Percentiles rank a stretch among this genome's conserved stretches.
Evolutionary conservation across 1,140 invertebrate species (phyloP).

Genomic region (Cydia pomonella): DNA sequence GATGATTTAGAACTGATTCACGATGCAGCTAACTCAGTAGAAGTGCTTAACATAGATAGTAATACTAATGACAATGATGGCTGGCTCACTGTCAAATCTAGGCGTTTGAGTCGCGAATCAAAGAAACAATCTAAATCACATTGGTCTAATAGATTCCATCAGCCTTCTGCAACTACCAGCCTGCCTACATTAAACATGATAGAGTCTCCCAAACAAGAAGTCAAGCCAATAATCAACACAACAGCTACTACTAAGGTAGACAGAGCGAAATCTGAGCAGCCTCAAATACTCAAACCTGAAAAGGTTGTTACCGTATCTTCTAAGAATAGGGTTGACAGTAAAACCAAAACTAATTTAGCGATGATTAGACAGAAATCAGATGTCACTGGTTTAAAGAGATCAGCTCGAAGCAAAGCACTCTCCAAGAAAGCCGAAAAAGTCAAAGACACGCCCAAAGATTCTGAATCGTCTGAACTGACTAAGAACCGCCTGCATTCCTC

Average conservation of each 20-base stretch:
- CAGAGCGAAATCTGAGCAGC: slow-evolving; percentile 69
- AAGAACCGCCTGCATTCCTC: slow-evolving; percentile 75
- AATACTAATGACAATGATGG: slow-evolving; percentile 82
- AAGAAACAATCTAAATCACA: slow-evolving; percentile 81
- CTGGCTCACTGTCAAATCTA: slow-evolving; percentile 85
- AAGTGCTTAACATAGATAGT: slow-evolving; percentile 77
- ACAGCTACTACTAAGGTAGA: slow-evolving; percentile 48
- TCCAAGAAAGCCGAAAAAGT: slow-evolving; percentile 58
- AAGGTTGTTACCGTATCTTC: slow-evolving; percentile 48
- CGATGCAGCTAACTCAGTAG: slow-evolving; percentile 82
- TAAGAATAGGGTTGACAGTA: slow-evolving; percentile 51
- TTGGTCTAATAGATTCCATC: slow-evolving; percentile 85
- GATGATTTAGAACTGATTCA: slow-evolving; percentile 74
- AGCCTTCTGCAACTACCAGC: slow-evolving; percentile 85
- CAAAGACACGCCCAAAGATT: slow-evolving; percentile 52
- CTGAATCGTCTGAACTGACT: slow-evolving; percentile 56
- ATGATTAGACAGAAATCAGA: slow-evolving; percentile 83
- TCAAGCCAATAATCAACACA: slow-evolving; percentile 49
- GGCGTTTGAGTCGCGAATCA: slow-evolving; percentile 77
- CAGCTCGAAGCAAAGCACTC: slow-evolving; percentile 59
- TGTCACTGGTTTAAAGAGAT: slow-evolving; percentile 81
- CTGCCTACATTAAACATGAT: slow-evolving; percentile 83
- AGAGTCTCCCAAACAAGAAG: slow-evolving; percentile 78
- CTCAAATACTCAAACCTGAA: slow-evolving; percentile 43
- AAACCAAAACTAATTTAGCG: slow-evolving; percentile 62